These are phyloP conservation scores for Champsocephalus esox DNA, from an alignment of 2,797 vertebrate genomes.

Conservation along the genomic window DNA sequence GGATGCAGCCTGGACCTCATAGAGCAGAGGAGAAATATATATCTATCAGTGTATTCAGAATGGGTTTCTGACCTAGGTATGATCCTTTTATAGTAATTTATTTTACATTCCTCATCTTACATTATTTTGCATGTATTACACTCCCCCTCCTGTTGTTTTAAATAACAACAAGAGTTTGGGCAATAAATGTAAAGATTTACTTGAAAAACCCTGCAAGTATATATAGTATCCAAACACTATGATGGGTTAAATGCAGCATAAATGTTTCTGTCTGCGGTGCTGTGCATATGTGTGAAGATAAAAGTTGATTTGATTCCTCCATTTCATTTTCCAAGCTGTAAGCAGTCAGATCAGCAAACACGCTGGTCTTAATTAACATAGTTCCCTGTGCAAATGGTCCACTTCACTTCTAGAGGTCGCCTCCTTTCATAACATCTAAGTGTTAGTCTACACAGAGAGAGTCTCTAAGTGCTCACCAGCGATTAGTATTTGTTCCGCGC, in stretches of 20 bases:
- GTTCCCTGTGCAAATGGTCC: neutral
- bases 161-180: no score
- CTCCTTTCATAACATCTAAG: slow-evolving; percentile 13
- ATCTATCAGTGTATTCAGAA: neutral
- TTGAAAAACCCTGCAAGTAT: neutral
- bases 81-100: neutral
- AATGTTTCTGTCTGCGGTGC: no score
- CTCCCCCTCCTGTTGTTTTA: neutral
- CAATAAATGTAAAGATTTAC: neutral
- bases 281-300: no score
- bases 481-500: slow-evolving; percentile 19
- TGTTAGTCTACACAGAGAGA: slow-evolving; percentile 9
- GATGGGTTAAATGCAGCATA: no score
- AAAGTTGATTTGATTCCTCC: no score
- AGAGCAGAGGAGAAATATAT: neutral
- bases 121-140: no score
- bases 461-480: neutral
- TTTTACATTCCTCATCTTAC: neutral
- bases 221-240: no score
- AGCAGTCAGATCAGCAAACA: neutral
- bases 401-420: neutral
- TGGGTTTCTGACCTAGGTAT: neutral
- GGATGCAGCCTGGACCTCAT: neutral
- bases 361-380: slow-evolving; percentile 16
- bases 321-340: neutral